Percentiles rank a stretch among this genome's conserved stretches.
These are phyloP conservation scores for Nematostella vectensis DNA, from an alignment of 92 coral and sea anemone genomes.

Conservation along the genomic window DNA sequence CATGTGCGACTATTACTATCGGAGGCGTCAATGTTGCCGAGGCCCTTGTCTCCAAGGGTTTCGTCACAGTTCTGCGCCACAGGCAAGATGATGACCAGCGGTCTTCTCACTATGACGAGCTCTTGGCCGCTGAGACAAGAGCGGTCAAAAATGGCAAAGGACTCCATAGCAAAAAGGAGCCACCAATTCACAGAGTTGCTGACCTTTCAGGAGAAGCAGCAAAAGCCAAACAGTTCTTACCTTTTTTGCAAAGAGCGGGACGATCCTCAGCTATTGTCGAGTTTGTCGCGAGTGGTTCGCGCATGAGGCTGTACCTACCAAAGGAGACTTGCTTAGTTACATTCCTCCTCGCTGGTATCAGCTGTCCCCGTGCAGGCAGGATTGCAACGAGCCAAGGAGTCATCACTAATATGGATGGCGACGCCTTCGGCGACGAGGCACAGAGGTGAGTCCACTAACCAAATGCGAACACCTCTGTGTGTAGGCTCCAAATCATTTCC, in stretches of 20 bases:
- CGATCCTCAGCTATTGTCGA: slow-evolving; percentile 85
- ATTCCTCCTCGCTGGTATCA: slow-evolving; percentile 79
- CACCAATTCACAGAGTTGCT: slow-evolving; percentile 89
- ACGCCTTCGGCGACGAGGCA: slow-evolving; percentile 79
- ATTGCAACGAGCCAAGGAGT: slow-evolving; percentile 67
- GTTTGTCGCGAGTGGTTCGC: slow-evolving; percentile 95
- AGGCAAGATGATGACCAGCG: slow-evolving; percentile 97
- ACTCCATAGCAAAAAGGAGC: slow-evolving; percentile 88
- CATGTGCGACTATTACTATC: slow-evolving; percentile 79
- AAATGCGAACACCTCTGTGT: no score
- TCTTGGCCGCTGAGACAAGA: slow-evolving; percentile 93
- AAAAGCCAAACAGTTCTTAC: slow-evolving; percentile 89
- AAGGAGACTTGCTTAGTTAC: slow-evolving; percentile 93
- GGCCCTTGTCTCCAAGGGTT: slow-evolving; percentile 96
- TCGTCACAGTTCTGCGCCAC: slow-evolving; percentile 94
- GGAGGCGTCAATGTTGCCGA: slow-evolving; percentile 90
- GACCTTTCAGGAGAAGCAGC: slow-evolving; percentile 89
- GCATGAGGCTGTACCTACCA: slow-evolving; percentile 85
- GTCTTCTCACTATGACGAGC: slow-evolving; percentile 90
- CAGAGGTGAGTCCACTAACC: no score
- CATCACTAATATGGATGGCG: slow-evolving; percentile 71
- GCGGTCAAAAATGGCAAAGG: slow-evolving; percentile 90
- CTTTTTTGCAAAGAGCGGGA: slow-evolving; percentile 96
- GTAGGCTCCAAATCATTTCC: slow-evolving; percentile 28
- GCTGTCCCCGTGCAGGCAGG: slow-evolving; percentile 88